phyloP scores from a whole-genome alignment of 2,797 vertebrate genomes.

The Spinibarbus caldwelli region DNA sequence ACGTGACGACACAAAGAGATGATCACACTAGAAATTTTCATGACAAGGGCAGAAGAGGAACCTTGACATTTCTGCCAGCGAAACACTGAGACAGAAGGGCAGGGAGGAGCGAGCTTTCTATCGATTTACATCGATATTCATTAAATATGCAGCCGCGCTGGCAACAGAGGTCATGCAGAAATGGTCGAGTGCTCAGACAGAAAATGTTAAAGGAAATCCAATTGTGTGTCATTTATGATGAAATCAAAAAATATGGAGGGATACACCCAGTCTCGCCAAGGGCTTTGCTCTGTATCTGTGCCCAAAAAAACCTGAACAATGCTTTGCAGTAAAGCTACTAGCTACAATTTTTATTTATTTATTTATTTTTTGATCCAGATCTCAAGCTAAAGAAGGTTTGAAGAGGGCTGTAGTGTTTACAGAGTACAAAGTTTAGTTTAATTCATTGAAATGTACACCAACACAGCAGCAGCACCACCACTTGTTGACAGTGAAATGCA shows the following conservation, averaged over 20 bases:
- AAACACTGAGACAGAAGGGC: slow-evolving; percentile 29
- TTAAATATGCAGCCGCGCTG: slow-evolving; percentile 66
- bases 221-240: slow-evolving; percentile 52
- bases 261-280: slow-evolving; percentile 2
- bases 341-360: not conserved
- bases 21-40: slow-evolving; percentile 6
- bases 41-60: slow-evolving; percentile 42
- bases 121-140: slow-evolving; percentile 64
- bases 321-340: not conserved
- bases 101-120: slow-evolving; percentile 49
- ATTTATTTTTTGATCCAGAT: not conserved
- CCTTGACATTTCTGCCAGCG: slow-evolving; percentile 57
- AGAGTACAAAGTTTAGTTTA: not conserved
- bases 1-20: not conserved
- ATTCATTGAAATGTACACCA: not conserved
- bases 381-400: not conserved
- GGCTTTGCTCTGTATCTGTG: not conserved
- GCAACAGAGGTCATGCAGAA: slow-evolving; percentile 57
- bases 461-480: not conserved
- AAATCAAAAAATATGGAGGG: slow-evolving; percentile 43
- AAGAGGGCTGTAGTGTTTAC: not conserved
- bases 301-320: not conserved
- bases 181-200: slow-evolving; percentile 53
- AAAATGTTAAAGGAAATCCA: slow-evolving; percentile 60
- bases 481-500: not conserved